Evolutionary conservation across 2,888 invertebrate genomes (phyloP).

Genomic region (Cephus runcator): DNA sequence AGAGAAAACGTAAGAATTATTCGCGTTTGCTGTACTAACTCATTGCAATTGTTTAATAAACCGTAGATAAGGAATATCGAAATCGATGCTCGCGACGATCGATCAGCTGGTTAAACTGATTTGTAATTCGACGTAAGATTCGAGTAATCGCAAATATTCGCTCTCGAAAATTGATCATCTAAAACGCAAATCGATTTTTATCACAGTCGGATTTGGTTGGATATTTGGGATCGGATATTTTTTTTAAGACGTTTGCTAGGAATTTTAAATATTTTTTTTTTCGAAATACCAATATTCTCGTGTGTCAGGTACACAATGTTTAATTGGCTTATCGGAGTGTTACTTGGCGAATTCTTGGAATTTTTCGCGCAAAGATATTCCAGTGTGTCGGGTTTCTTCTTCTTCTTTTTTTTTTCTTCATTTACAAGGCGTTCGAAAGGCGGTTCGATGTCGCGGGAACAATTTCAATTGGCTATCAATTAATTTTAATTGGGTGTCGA

Average conservation of each 20-base stretch:
- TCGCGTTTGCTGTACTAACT: not conserved
- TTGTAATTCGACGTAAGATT: conserved; percentile 9
- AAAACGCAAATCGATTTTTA: not conserved
- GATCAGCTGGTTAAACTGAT: conserved; percentile 13
- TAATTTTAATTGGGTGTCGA: conserved; percentile 1
- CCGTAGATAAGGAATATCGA: not conserved
- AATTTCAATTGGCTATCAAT: not conserved
- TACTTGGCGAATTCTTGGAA: not conserved
- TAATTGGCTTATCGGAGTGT: not conserved
- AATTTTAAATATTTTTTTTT: not conserved
- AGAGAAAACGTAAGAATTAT: not conserved
- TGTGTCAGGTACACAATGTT: not conserved
- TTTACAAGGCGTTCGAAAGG: not conserved
- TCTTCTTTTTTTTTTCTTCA: not conserved
- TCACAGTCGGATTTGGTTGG: not conserved
- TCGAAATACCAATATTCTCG: not conserved
- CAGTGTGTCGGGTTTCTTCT: not conserved
- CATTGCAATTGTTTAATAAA: not conserved
- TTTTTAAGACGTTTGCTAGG: not conserved
- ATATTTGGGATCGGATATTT: not conserved
- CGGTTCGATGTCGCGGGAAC: not conserved
- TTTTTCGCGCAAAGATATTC: not conserved
- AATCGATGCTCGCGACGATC: conserved; percentile 5
- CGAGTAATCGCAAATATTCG: conserved; percentile 17
- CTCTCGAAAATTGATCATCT: conserved; percentile 1